These are phyloP conservation scores for Clavelina lepadiformis DNA, from an alignment of 23 tunicate species.

Conservation along the genomic window DNA sequence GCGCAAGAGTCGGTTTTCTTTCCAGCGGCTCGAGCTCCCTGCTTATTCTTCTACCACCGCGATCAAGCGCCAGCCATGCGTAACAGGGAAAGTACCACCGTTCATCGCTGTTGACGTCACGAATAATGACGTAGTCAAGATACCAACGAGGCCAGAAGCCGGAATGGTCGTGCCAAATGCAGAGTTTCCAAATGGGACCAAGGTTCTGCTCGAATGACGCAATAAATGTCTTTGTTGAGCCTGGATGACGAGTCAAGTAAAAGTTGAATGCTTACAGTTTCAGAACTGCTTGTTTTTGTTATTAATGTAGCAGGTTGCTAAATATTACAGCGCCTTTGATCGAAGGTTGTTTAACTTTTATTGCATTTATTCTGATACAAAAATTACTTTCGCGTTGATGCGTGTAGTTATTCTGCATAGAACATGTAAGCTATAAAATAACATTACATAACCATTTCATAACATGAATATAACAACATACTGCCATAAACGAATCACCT, in stretches of 20 bases:
- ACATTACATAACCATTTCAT: no score
- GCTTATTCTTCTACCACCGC: constrained; percentile 14
- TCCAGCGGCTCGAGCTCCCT: constrained; percentile 33
- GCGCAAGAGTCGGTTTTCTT: constrained; percentile 25
- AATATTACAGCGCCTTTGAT: no score
- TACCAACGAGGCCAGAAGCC: constrained; percentile 59
- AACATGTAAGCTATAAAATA: no score
- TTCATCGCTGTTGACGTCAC: constrained; percentile 53
- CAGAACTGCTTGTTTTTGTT: no score
- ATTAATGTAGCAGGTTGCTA: no score
- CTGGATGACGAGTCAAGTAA: constrained; percentile 17
- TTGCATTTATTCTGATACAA: no score
- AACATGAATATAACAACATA: no score
- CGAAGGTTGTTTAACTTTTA: no score
- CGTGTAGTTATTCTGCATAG: no score
- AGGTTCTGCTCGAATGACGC: constrained; percentile 46
- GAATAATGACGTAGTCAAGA: constrained; percentile 73
- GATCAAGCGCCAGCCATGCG: constrained; percentile 62
- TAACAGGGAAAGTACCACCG: constrained; percentile 61
- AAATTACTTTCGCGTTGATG: no score
- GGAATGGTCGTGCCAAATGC: constrained; percentile 63
- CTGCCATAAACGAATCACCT: no score
- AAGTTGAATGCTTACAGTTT: no score
- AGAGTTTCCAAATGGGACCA: constrained; percentile 43
- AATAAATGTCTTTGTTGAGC: constrained; percentile 70